A percentile compares a stretch with the other conserved stretches of the same genome.
phyloP scores from a whole-genome alignment of 2,113 vertebrate genomes.

The Lasiurus borealis region DNA sequence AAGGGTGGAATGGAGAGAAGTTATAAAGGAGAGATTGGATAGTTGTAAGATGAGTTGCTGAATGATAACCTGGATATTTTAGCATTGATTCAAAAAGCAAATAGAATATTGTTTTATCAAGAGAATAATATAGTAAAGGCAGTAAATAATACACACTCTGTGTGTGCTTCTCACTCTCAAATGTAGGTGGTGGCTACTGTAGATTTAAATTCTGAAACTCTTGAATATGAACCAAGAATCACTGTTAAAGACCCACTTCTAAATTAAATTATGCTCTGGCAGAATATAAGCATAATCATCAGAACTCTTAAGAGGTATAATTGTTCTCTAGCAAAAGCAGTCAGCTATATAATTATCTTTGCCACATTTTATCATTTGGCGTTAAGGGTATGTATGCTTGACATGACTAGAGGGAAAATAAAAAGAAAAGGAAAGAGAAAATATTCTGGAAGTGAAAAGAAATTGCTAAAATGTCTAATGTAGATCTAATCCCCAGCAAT shows the following conservation, averaged over 20 bases:
- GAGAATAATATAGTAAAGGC: not conserved
- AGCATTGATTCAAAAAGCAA: not conserved
- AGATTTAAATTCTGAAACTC: not conserved
- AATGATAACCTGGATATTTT: not conserved
- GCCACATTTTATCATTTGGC: not conserved
- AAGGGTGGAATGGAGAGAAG: not conserved
- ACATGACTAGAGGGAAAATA: not conserved
- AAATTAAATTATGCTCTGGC: not conserved
- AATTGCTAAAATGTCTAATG: not conserved
- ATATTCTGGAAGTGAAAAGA: not conserved
- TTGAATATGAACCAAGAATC: not conserved
- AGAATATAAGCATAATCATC: not conserved
- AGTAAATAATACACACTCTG: accelerated
- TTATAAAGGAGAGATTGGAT: accelerated
- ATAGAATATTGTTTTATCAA: not conserved
- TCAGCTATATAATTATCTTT: not conserved
- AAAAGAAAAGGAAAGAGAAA: not conserved
- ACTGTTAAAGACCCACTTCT: not conserved
- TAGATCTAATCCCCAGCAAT: too few relatives aligned
- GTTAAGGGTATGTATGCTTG: not conserved
- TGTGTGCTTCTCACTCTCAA: not conserved
- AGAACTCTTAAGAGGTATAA: not conserved
- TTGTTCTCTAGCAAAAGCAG: not conserved
- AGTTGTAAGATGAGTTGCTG: not conserved
- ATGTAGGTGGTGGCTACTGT: accelerated